phyloP scores from a whole-genome alignment of 2,888 invertebrate species.

The Smittia aterrima region DNA sequence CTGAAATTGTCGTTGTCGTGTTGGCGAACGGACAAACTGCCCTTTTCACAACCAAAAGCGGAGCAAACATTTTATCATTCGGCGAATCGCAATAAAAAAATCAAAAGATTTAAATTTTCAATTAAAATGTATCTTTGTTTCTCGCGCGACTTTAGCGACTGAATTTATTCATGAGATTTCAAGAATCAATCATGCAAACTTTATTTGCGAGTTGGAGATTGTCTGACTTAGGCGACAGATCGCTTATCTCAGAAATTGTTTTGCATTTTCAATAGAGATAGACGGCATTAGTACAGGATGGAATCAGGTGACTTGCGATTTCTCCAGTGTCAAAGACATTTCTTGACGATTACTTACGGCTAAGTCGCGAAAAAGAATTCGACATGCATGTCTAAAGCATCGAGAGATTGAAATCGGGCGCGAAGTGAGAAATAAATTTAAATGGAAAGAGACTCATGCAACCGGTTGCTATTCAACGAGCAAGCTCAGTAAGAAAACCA shows the following conservation, averaged over 20 bases:
- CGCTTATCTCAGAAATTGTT: neutral
- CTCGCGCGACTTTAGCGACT: neutral
- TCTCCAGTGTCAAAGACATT: too few species aligned
- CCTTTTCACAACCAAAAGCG: conserved; percentile 10
- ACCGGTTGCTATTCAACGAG: neutral
- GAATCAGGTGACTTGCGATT: neutral
- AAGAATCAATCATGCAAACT: conserved; percentile 13
- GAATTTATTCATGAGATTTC: neutral
- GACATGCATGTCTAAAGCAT: neutral
- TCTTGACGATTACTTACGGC: too few species aligned
- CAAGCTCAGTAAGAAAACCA: neutral
- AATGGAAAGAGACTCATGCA: neutral
- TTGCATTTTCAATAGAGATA: neutral
- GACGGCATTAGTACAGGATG: neutral
- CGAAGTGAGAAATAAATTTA: neutral
- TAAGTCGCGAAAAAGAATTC: neutral
- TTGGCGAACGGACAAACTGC: conserved; percentile 19
- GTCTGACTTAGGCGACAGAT: neutral
- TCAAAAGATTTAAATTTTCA: neutral
- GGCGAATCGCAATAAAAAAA: conserved; percentile 2
- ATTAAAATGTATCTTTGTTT: neutral
- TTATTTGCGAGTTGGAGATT: neutral
- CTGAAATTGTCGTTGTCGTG: conserved; percentile 24
- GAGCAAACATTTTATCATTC: neutral
- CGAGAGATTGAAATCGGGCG: neutral